Evolutionary conservation across 1,140 invertebrate species (phyloP), one percentile per base, ranked within the genome.

Genomic region (Scaptomyza montana): DNA sequence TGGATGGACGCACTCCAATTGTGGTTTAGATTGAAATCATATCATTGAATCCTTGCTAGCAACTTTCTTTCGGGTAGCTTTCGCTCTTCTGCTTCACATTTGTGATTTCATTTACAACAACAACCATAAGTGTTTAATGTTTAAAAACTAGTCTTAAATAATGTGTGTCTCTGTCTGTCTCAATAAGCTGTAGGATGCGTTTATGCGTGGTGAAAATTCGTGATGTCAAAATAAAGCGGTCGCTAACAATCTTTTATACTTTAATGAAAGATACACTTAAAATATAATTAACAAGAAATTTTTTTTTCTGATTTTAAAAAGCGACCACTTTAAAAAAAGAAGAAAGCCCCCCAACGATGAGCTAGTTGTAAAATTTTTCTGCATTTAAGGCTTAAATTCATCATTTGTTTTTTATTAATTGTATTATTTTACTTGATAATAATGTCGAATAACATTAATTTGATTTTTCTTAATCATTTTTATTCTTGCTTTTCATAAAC

Each of bases 1-100:
- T 92, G 30, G 90, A 92, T 74, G 82, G 76, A n/a, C 85, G 90
- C 12, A 85, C 86, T 7, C 90, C 90, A 41, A 91, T 92, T 57
- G 80, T 92, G 50, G 90, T 92, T 16, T 92, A 68, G 57, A 10
- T 16, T 39, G 5, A 28, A 25, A 19, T 19, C 47, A 6, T 21
- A 43, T 53, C 7, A 36, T 9, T 8, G 8, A 43, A 41, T 41
- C 39, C 12, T 45, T 67, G 45, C 12, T 5, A 36, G 5, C 3
- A 30, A 30, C 30, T 30, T 36, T 36, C 8, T 36, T 36, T 36
- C 8, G n/a, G 10, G 6, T 16, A n/a, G 19, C 33, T 63, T n/a
- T 56, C 21, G 59, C 71, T 69, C 16, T 53, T 68, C 77, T 81
- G 79, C 80, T 80, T 84, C 30, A 72, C 10, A 33, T 46, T 80